Conservation (phyloP, 2,797 vertebrate species). For the Cryptoblepharus egeriae region DNA sequence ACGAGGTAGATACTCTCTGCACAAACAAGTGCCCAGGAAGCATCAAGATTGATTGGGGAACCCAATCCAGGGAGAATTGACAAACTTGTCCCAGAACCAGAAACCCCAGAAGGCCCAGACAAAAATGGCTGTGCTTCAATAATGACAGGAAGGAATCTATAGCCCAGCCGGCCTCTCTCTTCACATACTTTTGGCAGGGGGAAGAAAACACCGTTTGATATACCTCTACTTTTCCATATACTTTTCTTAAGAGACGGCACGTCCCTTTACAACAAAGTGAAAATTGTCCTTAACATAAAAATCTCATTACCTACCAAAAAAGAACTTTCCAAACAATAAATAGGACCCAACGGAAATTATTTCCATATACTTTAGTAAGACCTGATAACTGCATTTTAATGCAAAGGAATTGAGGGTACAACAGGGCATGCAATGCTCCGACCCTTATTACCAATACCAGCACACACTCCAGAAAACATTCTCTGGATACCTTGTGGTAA, state of each 20-base stretch:
- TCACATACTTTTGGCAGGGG: not conserved
- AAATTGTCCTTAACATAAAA: not conserved
- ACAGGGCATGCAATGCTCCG: not conserved
- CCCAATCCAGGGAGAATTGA: not conserved
- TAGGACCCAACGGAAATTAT: not conserved
- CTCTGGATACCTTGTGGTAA: not conserved
- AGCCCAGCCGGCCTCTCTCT: no score
- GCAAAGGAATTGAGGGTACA: not conserved
- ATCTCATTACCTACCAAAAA: not conserved
- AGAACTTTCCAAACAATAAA: not conserved
- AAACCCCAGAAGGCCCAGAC: not conserved
- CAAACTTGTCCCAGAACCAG: not conserved
- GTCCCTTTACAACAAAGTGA: not conserved
- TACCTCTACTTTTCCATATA: not conserved
- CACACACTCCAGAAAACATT: not conserved
- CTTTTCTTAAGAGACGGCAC: not conserved
- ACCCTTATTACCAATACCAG: not conserved
- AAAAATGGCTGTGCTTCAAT: not conserved
- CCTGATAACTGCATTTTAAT: constrained; percentile 1
- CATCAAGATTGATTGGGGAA: not conserved
- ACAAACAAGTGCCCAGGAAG: not conserved
- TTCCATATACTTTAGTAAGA: constrained; percentile 4
- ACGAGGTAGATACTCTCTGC: not conserved
- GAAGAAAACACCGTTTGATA: not conserved
- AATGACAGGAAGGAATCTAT: not conserved